Conservation (phyloP, 2,888 invertebrate genomes). For the Priapulus caudatus region DNA sequence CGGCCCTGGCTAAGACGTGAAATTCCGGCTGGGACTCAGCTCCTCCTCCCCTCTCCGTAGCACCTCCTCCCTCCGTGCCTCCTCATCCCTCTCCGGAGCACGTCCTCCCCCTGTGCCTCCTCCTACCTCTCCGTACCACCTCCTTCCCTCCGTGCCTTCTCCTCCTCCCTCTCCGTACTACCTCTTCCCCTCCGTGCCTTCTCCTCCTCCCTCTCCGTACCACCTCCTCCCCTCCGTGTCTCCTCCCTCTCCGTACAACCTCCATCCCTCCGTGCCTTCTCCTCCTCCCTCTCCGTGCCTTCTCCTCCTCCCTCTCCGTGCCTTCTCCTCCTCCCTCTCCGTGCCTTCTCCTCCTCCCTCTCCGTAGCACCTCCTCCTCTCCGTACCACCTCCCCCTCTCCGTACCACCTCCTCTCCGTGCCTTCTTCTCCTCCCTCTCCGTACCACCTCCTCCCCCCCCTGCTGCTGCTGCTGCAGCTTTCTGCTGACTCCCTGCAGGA, state of each 20-base stretch:
- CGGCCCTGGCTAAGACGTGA: too few species aligned
- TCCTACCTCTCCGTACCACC: constrained; percentile 8
- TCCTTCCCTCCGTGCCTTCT: too few species aligned
- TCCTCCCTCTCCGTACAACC: constrained; percentile 4
- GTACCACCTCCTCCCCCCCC: constrained; percentile 6
- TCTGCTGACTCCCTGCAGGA: too few species aligned
- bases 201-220: too few species aligned
- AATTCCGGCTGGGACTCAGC: too few species aligned
- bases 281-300: constrained; percentile 6
- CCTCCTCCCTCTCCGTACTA: too few species aligned
- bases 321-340: constrained; percentile 1
- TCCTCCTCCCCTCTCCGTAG: constrained; percentile 8
- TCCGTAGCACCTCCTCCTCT: too few species aligned
- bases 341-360: too few species aligned
- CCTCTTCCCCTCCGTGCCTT: too few species aligned
- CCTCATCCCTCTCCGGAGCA: constrained; percentile 7
- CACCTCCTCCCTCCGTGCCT: constrained; percentile 8
- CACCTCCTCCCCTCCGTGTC: constrained; percentile 6
- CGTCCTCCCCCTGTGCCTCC: constrained; percentile 6
- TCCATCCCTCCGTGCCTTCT: constrained; percentile 7
- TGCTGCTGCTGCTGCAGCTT: too few species aligned
- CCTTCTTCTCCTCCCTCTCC: not conserved
- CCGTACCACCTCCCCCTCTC: not conserved
- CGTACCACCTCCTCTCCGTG: too few species aligned
- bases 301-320: too few species aligned